Conservation (phyloP, 2,888 invertebrate genomes). For the Limnephilus auricula region DNA sequence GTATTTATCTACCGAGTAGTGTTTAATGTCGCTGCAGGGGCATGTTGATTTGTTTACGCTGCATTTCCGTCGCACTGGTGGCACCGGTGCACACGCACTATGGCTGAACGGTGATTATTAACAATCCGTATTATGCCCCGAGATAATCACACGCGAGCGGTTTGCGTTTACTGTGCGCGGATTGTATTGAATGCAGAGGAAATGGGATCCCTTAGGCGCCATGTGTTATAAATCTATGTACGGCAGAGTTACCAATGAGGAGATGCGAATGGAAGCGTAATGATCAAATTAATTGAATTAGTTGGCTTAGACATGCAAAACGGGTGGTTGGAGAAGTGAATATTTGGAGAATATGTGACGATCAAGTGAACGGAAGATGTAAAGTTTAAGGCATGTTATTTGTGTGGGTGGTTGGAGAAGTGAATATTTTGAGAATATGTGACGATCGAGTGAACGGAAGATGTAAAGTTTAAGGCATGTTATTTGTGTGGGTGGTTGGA, state of each 20-base stretch:
- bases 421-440: too few species aligned
- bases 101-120: background rate
- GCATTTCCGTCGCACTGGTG: slow-evolving; percentile 21
- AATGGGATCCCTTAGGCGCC: background rate
- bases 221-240: background rate
- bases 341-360: too few species aligned
- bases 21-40: background rate
- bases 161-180: background rate
- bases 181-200: background rate
- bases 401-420: too few species aligned
- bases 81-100: slow-evolving; percentile 21
- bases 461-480: too few species aligned
- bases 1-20: slow-evolving; percentile 2
- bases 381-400: too few species aligned
- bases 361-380: too few species aligned
- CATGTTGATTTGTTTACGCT: slow-evolving; percentile 28
- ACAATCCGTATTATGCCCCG: slow-evolving; percentile 11
- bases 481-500: too few species aligned
- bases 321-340: too few species aligned
- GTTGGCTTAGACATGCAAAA: too few species aligned
- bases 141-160: slow-evolving; percentile 18
- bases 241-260: background rate
- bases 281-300: background rate
- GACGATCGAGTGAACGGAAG: too few species aligned
- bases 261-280: background rate